phyloP scores from a whole-genome alignment of 1,140 invertebrate genomes.

The Orchesella cincta region DNA sequence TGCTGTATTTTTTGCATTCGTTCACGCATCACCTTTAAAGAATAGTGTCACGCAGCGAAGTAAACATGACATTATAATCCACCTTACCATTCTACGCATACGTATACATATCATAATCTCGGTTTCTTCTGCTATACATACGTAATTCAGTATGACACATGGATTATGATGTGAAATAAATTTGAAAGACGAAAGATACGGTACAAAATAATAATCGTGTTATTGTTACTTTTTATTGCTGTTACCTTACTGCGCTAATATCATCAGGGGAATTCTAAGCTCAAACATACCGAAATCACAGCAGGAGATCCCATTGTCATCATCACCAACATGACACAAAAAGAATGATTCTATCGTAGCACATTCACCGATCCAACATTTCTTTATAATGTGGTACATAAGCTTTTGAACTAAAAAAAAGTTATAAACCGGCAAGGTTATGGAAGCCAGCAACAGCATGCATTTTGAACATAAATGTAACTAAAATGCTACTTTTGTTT shows the following conservation, averaged over 20 bases:
- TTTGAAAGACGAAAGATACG: neutral
- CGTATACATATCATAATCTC: neutral
- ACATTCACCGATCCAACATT: no score
- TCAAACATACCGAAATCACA: constrained; percentile 10
- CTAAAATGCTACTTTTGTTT: no score
- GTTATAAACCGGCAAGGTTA: no score
- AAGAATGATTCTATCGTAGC: no score
- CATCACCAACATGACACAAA: no score
- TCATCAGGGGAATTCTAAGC: neutral
- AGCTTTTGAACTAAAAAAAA: no score
- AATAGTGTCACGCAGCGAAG: neutral
- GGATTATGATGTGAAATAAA: neutral
- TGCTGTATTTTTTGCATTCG: neutral
- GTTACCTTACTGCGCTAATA: neutral
- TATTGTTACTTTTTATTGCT: neutral
- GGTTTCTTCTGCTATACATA: neutral
- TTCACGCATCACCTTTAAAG: neutral
- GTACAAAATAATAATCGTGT: constrained; percentile 5
- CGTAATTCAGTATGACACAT: neutral
- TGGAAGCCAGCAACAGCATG: no score
- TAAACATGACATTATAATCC: neutral
- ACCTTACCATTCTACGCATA: neutral
- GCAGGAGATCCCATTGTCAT: constrained; percentile 5
- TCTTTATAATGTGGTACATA: no score
- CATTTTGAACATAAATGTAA: no score